Base-by-base conservation (phyloP, 1,140 invertebrate genomes). In the Drosophila nebulosa region DNA sequence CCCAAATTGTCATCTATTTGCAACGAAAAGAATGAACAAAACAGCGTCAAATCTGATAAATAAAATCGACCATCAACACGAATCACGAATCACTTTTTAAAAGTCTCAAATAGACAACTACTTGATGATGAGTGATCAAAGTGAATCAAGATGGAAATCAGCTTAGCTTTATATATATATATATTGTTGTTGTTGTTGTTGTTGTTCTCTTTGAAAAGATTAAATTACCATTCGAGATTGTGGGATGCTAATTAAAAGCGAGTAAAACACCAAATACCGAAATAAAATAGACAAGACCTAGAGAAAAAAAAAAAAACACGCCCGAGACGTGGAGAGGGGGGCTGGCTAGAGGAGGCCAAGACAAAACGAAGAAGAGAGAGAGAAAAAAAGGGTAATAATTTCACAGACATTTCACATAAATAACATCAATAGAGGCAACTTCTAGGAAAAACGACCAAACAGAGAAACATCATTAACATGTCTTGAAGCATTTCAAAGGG, bases 361-460 rank as follows among this genome's bases (percentile, higher is more conserved):
- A 84, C 85, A 85, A 69, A 69, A 68, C 73, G 67, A 70, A 22
- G 42, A 52, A 64, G 1, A 21, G 6, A 27, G 7, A 27, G 5
- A 27, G 21, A 21, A 46, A 58, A 85, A 79, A 84, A 79, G 81
- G 80, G 80, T 77, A 85, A 85, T 85, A 85, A 85, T 86, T 85
- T 85, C 81, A 85, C 81, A 85, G 80, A 85, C 80, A 86, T 85
- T 85, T 85, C 80, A 85, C 81, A 85, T 85, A 85, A 85, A 85
- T 85, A 85, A 85, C 80, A 86, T 85, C 80, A 85, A 85, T 85
- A 79, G 80, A 80, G 66, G 42, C 63, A 62, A 62, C 56, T 64
- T 84, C 80, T 85, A 77, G 80, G 80, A 85, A 85, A 73, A 55
- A 16, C n/a, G 9, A 30, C 26, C 26, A 55, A 55, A 55, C 52